Evolutionary conservation across 2,113 vertebrate genomes (phyloP).

Genomic region (Perca flavescens): DNA sequence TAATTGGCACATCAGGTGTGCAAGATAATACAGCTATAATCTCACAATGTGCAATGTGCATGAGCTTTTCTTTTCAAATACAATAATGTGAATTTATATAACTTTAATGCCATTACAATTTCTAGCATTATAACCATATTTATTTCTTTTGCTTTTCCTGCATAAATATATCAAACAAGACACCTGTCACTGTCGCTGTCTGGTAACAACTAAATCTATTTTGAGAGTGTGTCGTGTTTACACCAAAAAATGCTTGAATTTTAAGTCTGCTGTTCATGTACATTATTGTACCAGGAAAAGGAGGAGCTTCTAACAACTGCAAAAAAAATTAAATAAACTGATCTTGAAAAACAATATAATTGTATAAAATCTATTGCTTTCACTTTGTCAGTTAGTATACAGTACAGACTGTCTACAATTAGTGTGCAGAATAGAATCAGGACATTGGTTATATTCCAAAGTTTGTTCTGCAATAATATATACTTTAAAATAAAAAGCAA

Average conservation of each 20-base stretch:
- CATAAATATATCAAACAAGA: too few species aligned
- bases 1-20: not conserved
- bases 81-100: not conserved
- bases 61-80: not conserved
- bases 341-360: not conserved
- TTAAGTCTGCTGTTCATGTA: not conserved
- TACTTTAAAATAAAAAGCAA: not conserved
- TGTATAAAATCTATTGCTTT: not conserved
- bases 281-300: not conserved
- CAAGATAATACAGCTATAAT: not conserved
- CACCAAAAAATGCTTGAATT: not conserved
- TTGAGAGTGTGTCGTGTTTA: not conserved
- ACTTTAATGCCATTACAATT: not conserved
- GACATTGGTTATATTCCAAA: not conserved
- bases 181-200: not conserved
- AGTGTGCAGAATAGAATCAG: too few species aligned
- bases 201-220: not conserved
- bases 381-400: not conserved
- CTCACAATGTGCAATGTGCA: conserved; percentile 7
- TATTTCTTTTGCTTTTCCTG: not conserved
- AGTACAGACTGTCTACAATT: not conserved
- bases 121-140: not conserved
- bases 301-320: not conserved
- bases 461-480: not conserved
- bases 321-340: not conserved